Conservation (phyloP, 2,113 vertebrate species). For the Paramisgurnus dabryanus region DNA sequence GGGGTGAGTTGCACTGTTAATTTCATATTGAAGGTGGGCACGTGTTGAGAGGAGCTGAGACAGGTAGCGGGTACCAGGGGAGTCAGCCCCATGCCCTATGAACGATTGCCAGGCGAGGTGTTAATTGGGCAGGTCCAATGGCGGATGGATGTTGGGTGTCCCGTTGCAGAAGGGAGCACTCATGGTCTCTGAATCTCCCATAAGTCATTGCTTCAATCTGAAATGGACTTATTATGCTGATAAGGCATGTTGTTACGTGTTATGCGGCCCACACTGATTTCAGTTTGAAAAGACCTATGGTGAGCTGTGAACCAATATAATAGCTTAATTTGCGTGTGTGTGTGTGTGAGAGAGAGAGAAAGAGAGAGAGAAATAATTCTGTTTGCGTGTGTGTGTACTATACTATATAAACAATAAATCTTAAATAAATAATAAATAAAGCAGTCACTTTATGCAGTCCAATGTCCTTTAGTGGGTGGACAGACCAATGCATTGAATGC, state of each 20-base stretch:
- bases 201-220: slow-evolving; percentile 63
- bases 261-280: slow-evolving; percentile 39
- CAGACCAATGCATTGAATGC: neutral
- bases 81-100: slow-evolving; percentile 84
- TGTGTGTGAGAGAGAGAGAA: neutral
- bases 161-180: slow-evolving; percentile 81
- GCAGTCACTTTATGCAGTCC: neutral
- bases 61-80: slow-evolving; percentile 86
- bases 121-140: slow-evolving; percentile 95
- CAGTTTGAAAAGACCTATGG: slow-evolving; percentile 38
- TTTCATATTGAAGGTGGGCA: slow-evolving; percentile 88
- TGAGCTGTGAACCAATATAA: slow-evolving; percentile 10
- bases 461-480: neutral
- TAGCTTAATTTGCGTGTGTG: neutral
- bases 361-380: neutral
- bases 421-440: neutral
- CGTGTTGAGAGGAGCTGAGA: slow-evolving; percentile 80
- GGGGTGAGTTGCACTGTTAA: slow-evolving; percentile 87
- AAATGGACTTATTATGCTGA: slow-evolving; percentile 63
- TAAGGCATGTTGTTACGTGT: slow-evolving; percentile 61
- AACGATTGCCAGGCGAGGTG: slow-evolving; percentile 90
- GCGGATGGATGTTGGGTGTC: slow-evolving; percentile 86
- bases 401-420: neutral
- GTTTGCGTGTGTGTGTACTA: too few relatives aligned
- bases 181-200: slow-evolving; percentile 64